Base-by-base conservation (phyloP, 2,888 invertebrate species). In the Epinotia nisella region DNA sequence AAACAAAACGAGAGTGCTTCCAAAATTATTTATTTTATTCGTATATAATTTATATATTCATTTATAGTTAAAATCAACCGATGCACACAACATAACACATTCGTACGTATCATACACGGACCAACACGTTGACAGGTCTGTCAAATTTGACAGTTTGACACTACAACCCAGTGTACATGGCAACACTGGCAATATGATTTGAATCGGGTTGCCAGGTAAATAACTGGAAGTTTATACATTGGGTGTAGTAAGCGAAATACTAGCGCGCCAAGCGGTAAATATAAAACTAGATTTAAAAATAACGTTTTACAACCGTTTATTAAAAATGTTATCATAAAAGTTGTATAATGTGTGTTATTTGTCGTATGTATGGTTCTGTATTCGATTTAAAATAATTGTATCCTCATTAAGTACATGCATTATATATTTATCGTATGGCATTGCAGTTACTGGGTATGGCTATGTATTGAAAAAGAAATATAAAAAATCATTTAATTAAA, bases 41-140 rank as follows among this genome's bases (percentile, higher is more conserved):
- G 88, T 92, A 92, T 92, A 93, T 93, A 92, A 91, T 92, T 92
- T 92, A 93, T 92, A 92, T 93, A 92, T 92, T 88, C 90, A 92
- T 90, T 90, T 90, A 92, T 86, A 88, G 85, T 91, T 91, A 91
- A 91, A 91, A 87, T 87, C 90, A 91, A 91, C 86, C 86, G 85
- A 88, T 90, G 83, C 93, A 92, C 92, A 92, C 91, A 91, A 90
- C 89, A 87, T 87, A 86, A n/a, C 87, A 75, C 77, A 78, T 78
- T 77, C 68, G 65, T 75, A 74, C 70, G 81, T 81, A 78, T 77
- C 81, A 79, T 83, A 83, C 83, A 81, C 79, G 85, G 82, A 79
- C 77, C 78, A 80, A 81, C 83, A 83, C 80, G 81, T 77, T 60
- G 72, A 62, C 62, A 70, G 64, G 19, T 66, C 53, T 67, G 55